These are phyloP conservation scores for Aldabrachelys gigantea DNA, from an alignment of 2,113 vertebrate genomes.

Conservation along the genomic window DNA sequence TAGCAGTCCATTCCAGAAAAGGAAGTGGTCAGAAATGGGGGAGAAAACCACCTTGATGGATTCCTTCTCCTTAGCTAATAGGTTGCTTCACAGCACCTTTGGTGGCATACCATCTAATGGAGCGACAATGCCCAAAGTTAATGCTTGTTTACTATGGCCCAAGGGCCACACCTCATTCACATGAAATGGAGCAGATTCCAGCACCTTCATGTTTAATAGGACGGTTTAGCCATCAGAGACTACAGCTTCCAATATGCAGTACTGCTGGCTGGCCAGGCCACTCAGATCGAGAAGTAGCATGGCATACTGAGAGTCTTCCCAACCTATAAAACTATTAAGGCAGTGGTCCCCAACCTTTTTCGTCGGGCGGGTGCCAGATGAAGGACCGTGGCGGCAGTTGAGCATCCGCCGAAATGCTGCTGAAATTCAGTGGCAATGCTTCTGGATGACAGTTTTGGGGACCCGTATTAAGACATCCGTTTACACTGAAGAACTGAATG, in stretches of 20 bases:
- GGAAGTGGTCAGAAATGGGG: background rate
- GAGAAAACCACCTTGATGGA: background rate
- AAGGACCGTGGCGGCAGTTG: too few species aligned
- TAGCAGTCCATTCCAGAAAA: background rate
- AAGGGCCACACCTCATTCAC: background rate
- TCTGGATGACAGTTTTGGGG: too few species aligned
- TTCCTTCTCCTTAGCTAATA: background rate
- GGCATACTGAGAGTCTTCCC: background rate
- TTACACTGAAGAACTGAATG: background rate
- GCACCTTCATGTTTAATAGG: background rate
- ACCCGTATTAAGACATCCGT: too few species aligned
- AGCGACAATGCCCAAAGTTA: background rate
- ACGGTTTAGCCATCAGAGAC: background rate
- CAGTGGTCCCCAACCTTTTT: too few species aligned
- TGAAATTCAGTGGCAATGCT: too few species aligned
- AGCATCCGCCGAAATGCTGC: too few species aligned
- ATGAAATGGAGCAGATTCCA: background rate
- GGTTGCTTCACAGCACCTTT: background rate
- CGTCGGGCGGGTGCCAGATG: too few species aligned
- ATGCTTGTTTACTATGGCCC: background rate
- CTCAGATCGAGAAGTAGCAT: background rate
- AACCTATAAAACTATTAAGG: background rate
- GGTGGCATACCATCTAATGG: rapidly evolving
- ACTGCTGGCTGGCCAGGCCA: background rate
- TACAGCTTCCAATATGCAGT: background rate